These are phyloP conservation scores for Grapholita molesta DNA, from an alignment of 1,140 invertebrate species.

Conservation along the genomic window DNA sequence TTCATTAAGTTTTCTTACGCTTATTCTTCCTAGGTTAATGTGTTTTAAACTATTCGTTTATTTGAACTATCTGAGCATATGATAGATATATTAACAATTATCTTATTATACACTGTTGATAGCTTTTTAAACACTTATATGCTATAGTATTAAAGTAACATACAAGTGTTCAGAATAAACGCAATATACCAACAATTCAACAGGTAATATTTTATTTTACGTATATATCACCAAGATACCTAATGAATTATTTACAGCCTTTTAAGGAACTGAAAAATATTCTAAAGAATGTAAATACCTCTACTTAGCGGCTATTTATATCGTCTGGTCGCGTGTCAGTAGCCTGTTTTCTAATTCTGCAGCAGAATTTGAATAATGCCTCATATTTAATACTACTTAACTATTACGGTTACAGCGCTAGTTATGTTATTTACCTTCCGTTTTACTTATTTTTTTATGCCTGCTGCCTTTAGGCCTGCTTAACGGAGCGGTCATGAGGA, in stretches of 20 bases:
- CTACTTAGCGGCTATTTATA: not conserved
- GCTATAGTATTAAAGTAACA: not conserved
- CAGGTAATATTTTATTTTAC: not conserved
- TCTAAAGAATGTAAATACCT: not conserved
- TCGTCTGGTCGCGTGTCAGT: not conserved
- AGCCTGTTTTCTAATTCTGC: slow-evolving; percentile 4
- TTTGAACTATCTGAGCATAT: not conserved
- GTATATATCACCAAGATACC: too few relatives aligned
- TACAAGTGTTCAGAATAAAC: not conserved
- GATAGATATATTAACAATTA: too few relatives aligned
- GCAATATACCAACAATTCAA: not conserved
- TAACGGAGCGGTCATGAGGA: too few relatives aligned
- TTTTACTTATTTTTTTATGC: not conserved
- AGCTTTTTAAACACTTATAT: not conserved
- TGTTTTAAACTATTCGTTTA: not conserved
- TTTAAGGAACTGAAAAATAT: not conserved
- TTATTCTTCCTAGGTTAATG: not conserved
- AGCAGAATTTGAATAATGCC: slow-evolving; percentile 9
- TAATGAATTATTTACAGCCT: not conserved
- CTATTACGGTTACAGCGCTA: not conserved
- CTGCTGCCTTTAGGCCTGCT: too few relatives aligned
- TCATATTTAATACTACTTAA: slow-evolving; percentile 14
- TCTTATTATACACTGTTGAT: too few relatives aligned
- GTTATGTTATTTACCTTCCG: not conserved
- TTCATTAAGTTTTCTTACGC: not conserved